Base-by-base conservation (phyloP, 1,140 invertebrate species). In the Gryllus bimaculatus region DNA sequence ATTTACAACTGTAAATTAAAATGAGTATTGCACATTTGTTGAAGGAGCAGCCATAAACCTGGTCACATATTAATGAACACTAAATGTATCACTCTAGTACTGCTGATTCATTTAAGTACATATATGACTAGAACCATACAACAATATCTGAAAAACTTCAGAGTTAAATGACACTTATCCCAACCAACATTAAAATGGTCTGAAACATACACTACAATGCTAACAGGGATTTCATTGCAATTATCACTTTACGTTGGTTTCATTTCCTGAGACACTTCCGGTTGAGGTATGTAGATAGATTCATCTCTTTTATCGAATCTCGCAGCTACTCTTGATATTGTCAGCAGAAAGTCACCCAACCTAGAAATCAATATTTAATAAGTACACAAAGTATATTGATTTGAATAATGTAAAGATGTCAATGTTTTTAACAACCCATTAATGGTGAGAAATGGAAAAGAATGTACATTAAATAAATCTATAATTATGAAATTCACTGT, bases 261-360 rank as follows among this genome's bases (percentile, higher is more conserved):
- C 84, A 20, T 66, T 66, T 66, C 54, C 18, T 66, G 10, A 10
- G 79, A 81, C 75, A 85, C 78, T 81, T 87, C 86, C 74, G 86
- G 86, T 82, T 87, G 85, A 48, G 89, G 88, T 79, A 90, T 89
- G 84, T 93, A 93, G 82, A 93, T 90, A 78, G 89, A 90, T 84
- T 93, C 92, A 81, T 89, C 87, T 79, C 88, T 86, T 81, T 91
- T 89, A 82, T 93, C 92, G 81, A 88, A 87, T 85, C 91, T 90
- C 0, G 91, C 89, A 48, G 90, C 90, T 81, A 90, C 90, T 81
- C 92, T 87, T 8, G 92, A 92, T 73, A 89, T 87, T 15, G 91
- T 92, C 80, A 94, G 89, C 8, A 94, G 86, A 83, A 91, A 93
- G 82, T 93, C 92, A 80, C 91, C 90, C 78, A 93, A 84, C 83